A percentile compares a stretch with the other conserved stretches of the same genome.
Conservation (phyloP, 1,140 invertebrate species). For the Brachionus asplanchnoidis region DNA sequence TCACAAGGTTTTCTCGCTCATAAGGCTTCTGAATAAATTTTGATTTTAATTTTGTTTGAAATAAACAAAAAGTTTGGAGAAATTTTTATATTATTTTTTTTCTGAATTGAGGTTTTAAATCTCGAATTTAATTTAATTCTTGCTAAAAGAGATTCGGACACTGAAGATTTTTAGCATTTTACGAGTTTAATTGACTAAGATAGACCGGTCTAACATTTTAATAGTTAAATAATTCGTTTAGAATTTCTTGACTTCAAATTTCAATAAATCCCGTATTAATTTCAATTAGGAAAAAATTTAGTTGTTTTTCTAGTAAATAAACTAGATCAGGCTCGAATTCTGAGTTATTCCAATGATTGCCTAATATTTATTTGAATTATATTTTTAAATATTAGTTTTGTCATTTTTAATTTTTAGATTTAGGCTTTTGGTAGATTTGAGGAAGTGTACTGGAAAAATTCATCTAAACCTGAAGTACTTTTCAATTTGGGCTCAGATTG, state of each 20-base stretch:
- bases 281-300: neutral
- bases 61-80: neutral
- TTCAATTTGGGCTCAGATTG: neutral
- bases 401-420: neutral
- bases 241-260: slow-evolving; percentile 21
- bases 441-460: neutral
- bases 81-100: neutral
- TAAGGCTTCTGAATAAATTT: neutral
- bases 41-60: neutral
- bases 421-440: neutral
- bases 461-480: neutral
- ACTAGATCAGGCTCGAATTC: neutral
- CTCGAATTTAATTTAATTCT: neutral
- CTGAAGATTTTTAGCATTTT: neutral
- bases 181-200: neutral
- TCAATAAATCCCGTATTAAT: neutral
- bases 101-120: neutral
- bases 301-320: neutral
- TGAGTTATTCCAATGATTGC: neutral
- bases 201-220: neutral
- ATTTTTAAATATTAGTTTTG: neutral
- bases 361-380: neutral
- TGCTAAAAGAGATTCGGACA: neutral
- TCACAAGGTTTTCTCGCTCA: neutral
- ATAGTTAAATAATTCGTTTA: slow-evolving; percentile 27